Evolutionary conservation across 2,113 vertebrate genomes (phyloP).

Genomic region (Rhinolophus sinicus): DNA sequence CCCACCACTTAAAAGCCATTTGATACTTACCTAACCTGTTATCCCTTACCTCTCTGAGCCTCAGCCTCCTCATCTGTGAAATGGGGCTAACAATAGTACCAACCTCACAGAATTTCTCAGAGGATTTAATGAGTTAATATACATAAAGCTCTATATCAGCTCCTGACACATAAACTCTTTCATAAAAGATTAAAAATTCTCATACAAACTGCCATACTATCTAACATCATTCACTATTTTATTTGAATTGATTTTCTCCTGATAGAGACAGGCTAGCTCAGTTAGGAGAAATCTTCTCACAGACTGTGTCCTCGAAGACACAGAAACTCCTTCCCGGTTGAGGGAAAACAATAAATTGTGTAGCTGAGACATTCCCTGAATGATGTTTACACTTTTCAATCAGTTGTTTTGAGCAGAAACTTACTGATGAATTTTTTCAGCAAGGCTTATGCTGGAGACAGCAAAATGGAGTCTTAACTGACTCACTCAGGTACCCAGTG

Average conservation of each 20-base stretch:
- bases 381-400: neutral
- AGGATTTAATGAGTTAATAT: neutral
- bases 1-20: too few species aligned
- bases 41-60: neutral
- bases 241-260: neutral
- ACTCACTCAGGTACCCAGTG: neutral
- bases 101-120: neutral
- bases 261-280: neutral
- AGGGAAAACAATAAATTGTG: neutral
- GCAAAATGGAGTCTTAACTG: neutral
- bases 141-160: neutral
- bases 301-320: neutral
- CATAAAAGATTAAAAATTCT: neutral
- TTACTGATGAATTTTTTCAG: neutral
- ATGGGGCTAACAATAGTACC: neutral
- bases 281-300: neutral
- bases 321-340: neutral
- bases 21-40: neutral
- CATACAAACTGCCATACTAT: accelerated
- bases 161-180: neutral
- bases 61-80: neutral
- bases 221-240: neutral
- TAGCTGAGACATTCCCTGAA: neutral
- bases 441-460: neutral
- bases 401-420: neutral